phyloP scores from a whole-genome alignment of 2,797 vertebrate genomes.

The Cuniculus paca region DNA sequence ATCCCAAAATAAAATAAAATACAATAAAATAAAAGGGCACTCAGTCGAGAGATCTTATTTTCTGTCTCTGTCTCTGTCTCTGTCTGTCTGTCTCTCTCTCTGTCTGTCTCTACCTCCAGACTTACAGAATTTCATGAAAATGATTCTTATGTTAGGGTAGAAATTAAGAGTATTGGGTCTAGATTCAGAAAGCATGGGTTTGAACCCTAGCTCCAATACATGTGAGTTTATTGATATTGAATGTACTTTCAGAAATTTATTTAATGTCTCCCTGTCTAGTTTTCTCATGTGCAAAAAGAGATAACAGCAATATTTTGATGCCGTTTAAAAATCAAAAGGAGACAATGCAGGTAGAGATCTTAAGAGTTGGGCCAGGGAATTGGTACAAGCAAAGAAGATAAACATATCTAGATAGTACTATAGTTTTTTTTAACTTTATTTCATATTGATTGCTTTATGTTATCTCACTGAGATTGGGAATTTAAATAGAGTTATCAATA shows the following conservation, averaged over 20 bases:
- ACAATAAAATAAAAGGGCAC: neutral
- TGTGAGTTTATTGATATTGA: neutral
- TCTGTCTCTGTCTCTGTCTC: too few relatives aligned
- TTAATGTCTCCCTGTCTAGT: neutral
- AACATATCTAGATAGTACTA: neutral
- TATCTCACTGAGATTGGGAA: neutral
- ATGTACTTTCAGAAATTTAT: neutral
- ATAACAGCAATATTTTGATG: neutral
- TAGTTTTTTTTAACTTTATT: neutral
- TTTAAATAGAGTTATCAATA: neutral
- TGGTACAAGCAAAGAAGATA: neutral
- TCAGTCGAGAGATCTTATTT: neutral
- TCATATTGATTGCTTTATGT: neutral
- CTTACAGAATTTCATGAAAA: conserved; percentile 28
- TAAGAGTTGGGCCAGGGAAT: neutral
- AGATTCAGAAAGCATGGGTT: neutral
- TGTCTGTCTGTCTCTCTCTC: neutral
- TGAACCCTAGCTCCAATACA: neutral
- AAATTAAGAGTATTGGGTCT: neutral
- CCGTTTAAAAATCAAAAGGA: conserved; percentile 16
- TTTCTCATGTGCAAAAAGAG: neutral
- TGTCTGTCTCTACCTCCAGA: neutral
- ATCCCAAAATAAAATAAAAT: neutral
- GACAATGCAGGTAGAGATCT: neutral
- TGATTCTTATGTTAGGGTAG: neutral